Evolutionary conservation across 2,888 invertebrate genomes (phyloP).

Genomic region (Metopia argyrocephala): DNA sequence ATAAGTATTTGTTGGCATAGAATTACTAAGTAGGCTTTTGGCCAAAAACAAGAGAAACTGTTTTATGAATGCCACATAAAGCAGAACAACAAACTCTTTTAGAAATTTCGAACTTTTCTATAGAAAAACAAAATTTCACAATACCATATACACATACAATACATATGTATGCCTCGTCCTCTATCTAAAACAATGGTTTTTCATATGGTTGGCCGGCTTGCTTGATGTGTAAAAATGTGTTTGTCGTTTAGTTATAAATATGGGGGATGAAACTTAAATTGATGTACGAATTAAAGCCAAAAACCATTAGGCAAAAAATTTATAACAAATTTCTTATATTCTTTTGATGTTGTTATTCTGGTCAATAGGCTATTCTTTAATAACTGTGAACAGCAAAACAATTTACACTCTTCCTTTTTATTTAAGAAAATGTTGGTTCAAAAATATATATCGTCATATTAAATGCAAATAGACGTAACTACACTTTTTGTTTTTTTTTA

Average conservation of each 20-base stretch:
- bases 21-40: constrained; percentile 20
- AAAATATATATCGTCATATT: no score
- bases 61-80: constrained; percentile 26
- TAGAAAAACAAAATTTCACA: neutral
- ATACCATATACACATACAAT: no score
- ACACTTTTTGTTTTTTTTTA: no score
- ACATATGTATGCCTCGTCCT: neutral
- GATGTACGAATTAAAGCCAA: constrained; percentile 7
- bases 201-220: neutral
- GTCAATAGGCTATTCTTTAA: neutral
- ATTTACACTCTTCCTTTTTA: neutral
- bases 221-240: neutral
- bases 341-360: neutral
- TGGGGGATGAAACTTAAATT: constrained; percentile 14
- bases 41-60: constrained; percentile 7
- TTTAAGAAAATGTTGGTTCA: no score
- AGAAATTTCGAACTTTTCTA: neutral
- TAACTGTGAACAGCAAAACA: neutral
- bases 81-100: neutral
- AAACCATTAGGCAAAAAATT: constrained; percentile 12
- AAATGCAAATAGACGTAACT: no score
- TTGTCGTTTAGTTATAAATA: neutral
- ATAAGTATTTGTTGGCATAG: constrained; percentile 2
- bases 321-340: neutral
- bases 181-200: neutral